phyloP scores from a whole-genome alignment of 2,888 invertebrate genomes.

The Gari tellinella region DNA sequence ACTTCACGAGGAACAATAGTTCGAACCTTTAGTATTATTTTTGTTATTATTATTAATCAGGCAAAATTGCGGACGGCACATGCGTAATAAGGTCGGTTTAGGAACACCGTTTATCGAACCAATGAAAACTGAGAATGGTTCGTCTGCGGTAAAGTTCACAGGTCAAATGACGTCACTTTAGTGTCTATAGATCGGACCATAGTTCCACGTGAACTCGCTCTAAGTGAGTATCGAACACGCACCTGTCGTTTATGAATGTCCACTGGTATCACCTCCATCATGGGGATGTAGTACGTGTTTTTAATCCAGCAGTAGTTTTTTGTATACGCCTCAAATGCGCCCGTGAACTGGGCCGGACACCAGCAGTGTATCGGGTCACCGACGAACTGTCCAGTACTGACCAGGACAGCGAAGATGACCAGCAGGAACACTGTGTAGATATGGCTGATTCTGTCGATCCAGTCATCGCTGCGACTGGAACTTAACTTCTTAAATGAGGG shows the following conservation, averaged over 20 bases:
- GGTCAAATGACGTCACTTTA: no score
- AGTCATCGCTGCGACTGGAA: conserved; percentile 78
- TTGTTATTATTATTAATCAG: no score
- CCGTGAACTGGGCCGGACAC: conserved; percentile 76
- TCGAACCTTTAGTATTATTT: no score
- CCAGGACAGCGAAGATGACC: conserved; percentile 78
- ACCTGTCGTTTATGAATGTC: conserved; percentile 71
- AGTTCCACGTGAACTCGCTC: no score
- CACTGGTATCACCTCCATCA: conserved; percentile 76
- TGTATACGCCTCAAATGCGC: conserved; percentile 78
- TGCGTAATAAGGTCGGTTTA: no score
- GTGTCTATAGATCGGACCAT: no score
- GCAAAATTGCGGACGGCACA: no score
- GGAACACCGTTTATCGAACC: no score
- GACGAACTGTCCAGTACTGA: conserved; percentile 77
- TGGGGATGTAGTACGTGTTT: conserved; percentile 80
- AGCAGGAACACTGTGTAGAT: conserved; percentile 77
- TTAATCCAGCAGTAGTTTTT: conserved; percentile 80
- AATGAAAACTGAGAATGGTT: no score
- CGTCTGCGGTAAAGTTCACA: no score
- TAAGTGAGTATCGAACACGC: no score
- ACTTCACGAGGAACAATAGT: no score
- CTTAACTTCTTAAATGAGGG: conserved; percentile 77
- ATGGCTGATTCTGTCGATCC: conserved; percentile 79
- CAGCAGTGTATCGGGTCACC: conserved; percentile 81